Conservation (phyloP, 2,888 invertebrate species). For the Drosophila tanythrix region DNA sequence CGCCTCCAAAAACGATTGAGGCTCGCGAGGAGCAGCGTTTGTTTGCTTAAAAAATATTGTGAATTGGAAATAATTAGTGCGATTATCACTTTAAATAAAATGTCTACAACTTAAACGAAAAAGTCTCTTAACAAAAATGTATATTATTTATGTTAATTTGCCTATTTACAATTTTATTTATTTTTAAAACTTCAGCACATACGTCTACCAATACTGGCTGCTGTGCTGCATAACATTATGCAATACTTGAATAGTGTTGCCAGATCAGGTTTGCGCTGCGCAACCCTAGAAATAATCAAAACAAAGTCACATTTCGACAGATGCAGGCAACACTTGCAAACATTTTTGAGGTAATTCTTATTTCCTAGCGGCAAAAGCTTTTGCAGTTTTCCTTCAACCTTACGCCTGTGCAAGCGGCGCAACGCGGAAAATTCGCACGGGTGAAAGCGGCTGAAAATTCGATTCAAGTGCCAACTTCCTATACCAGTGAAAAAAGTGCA, state of each 20-base stretch:
- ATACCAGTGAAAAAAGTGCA: slow-evolving; percentile 43
- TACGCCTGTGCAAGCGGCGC: slow-evolving; percentile 56
- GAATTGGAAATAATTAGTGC: slow-evolving; percentile 56
- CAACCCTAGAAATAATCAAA: slow-evolving; percentile 59
- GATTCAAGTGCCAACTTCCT: slow-evolving; percentile 55
- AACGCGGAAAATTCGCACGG: slow-evolving; percentile 48
- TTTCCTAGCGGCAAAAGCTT: slow-evolving; percentile 72
- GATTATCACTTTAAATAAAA: slow-evolving; percentile 52
- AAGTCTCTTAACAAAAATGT: neutral
- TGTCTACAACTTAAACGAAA: slow-evolving; percentile 45
- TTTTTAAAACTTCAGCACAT: neutral
- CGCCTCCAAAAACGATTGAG: slow-evolving; percentile 85
- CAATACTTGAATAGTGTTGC: slow-evolving; percentile 50
- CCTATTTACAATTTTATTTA: neutral
- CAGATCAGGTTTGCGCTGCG: slow-evolving; percentile 21
- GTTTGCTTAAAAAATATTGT: slow-evolving; percentile 74
- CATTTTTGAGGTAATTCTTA: slow-evolving; percentile 61
- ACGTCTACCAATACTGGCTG: slow-evolving; percentile 27
- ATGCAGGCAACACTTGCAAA: slow-evolving; percentile 62
- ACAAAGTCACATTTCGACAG: slow-evolving; percentile 56
- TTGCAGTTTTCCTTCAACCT: slow-evolving; percentile 72
- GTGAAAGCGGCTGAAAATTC: slow-evolving; percentile 59
- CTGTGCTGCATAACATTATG: slow-evolving; percentile 17
- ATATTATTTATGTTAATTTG: neutral
- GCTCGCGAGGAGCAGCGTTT: slow-evolving; percentile 76